A percentile compares a stretch with the other conserved stretches of the same genome.
These are phyloP conservation scores for Chaetorhynchus papuensis DNA, from an alignment of 2,113 vertebrate species.

Conservation along the genomic window DNA sequence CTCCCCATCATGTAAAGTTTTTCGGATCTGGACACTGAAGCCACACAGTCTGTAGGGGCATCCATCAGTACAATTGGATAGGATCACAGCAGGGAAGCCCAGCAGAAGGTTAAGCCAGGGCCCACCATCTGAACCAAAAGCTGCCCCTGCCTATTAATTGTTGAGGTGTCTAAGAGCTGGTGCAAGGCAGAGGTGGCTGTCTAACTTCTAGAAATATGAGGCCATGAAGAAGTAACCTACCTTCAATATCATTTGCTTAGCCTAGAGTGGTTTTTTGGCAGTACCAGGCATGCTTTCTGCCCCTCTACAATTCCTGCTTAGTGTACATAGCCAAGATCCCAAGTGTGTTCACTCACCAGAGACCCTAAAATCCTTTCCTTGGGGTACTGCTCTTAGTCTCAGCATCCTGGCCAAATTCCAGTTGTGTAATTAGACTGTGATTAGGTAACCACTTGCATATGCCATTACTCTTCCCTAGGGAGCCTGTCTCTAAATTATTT, in stretches of 20 bases:
- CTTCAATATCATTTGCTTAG: not conserved
- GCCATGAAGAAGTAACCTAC: not conserved
- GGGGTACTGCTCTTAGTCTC: not conserved
- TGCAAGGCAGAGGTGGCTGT: not conserved
- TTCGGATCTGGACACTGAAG: not conserved
- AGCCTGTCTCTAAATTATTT: not conserved
- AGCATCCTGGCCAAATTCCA: not conserved
- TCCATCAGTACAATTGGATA: not conserved
- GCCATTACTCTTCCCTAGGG: not conserved
- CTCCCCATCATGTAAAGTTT: not conserved
- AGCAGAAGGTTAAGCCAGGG: not conserved
- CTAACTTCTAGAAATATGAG: not conserved
- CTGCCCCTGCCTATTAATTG: not conserved
- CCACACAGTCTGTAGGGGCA: not conserved
- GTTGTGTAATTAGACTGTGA: not conserved
- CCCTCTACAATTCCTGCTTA: not conserved
- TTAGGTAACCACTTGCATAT: not conserved
- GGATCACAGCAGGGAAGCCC: not conserved
- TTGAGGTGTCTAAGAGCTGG: not conserved
- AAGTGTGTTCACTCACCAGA: not conserved
- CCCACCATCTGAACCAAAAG: not conserved
- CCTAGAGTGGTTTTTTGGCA: not conserved
- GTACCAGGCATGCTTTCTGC: not conserved
- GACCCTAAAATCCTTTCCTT: not conserved
- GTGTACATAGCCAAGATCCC: not conserved